These are phyloP conservation scores for Hormaphis cornu DNA, from an alignment of 1,140 invertebrate species.

Conservation along the genomic window DNA sequence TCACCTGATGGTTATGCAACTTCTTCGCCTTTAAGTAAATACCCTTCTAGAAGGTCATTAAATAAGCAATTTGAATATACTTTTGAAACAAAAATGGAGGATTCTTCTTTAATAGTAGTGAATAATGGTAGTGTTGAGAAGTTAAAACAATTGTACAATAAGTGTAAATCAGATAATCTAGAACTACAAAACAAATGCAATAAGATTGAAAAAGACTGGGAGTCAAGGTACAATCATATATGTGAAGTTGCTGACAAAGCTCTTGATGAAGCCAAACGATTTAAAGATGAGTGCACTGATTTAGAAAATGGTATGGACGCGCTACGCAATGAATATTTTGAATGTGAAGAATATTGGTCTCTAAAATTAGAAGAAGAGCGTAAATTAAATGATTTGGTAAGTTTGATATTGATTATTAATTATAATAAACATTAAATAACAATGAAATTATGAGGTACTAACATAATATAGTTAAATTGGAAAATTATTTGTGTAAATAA, in stretches of 20 bases:
- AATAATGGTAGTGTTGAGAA: constrained; percentile 2
- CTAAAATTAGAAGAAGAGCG: constrained; percentile 67
- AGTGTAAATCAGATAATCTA: constrained; percentile 1
- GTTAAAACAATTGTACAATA: not conserved
- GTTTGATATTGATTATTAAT: not conserved
- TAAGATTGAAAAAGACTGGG: not conserved
- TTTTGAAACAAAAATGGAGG: not conserved
- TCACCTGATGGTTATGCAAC: not conserved
- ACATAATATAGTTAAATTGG: too few species aligned
- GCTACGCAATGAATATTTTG: constrained; percentile 64
- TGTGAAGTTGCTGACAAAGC: constrained; percentile 20
- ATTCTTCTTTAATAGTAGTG: not conserved
- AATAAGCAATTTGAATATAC: constrained; percentile 21
- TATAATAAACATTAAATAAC: not conserved
- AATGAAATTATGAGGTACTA: too few species aligned
- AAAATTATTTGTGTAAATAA: too few species aligned
- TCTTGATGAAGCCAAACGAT: constrained; percentile 38
- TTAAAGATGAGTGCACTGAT: constrained; percentile 51
- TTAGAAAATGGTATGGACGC: constrained; percentile 62
- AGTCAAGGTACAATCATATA: not conserved
- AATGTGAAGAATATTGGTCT: constrained; percentile 77
- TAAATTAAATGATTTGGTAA: constrained; percentile 54
- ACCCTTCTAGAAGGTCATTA: not conserved
- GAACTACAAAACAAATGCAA: not conserved
- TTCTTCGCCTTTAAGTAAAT: constrained; percentile 10